Evolutionary conservation across 2,797 vertebrate genomes (phyloP).

Genomic region (Cynodonichthys magdalenae): DNA sequence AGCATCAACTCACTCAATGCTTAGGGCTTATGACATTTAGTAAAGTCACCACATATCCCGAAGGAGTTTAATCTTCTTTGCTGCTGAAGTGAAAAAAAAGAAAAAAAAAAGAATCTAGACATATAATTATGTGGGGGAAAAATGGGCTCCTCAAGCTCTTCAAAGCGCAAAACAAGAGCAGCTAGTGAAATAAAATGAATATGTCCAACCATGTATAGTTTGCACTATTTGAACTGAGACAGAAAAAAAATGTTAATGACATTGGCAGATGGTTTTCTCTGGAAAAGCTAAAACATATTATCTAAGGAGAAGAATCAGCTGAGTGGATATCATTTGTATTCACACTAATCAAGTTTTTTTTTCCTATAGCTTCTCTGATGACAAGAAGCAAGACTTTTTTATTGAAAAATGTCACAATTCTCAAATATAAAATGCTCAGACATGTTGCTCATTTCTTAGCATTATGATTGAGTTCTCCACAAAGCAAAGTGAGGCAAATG

Average conservation of each 20-base stretch:
- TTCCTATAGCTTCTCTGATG: not conserved
- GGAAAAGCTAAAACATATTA: not conserved
- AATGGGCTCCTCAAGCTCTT: constrained; percentile 30
- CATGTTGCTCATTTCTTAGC: constrained; percentile 9
- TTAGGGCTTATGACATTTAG: constrained; percentile 15
- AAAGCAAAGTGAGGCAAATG: constrained; percentile 53
- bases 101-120: constrained; percentile 37
- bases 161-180: constrained; percentile 27
- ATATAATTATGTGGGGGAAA: constrained; percentile 67
- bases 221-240: constrained; percentile 5
- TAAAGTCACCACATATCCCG: constrained; percentile 26
- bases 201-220: constrained; percentile 1
- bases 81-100: constrained; percentile 26
- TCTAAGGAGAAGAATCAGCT: not conserved
- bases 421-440: constrained; percentile 20
- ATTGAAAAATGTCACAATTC: constrained; percentile 30
- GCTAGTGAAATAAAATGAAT: constrained; percentile 8
- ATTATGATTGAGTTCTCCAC: constrained; percentile 2
- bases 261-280: not conserved
- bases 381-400: not conserved
- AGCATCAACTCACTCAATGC: constrained; percentile 23
- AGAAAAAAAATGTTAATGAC: constrained; percentile 4
- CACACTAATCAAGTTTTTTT: not conserved
- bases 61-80: constrained; percentile 35
- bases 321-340: not conserved